Conservation (phyloP, 2,113 vertebrate species). For the Neogale vison region DNA sequence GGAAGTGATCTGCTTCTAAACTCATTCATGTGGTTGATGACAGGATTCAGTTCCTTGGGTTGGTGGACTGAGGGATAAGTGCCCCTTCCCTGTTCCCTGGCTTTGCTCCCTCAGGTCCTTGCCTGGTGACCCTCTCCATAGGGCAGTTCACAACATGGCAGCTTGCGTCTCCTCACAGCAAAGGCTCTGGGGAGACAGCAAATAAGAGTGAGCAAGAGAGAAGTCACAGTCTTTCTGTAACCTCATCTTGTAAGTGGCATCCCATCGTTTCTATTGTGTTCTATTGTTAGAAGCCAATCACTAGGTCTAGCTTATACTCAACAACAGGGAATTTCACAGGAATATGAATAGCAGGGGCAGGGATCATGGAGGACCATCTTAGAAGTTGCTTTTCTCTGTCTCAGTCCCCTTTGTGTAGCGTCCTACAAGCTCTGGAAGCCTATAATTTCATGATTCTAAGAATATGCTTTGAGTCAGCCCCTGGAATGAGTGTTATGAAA, state of each 20-base stretch:
- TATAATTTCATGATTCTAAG: not conserved
- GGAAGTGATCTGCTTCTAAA: not conserved
- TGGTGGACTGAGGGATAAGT: not conserved
- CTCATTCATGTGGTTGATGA: not conserved
- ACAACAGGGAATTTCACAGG: not conserved
- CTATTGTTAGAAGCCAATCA: not conserved
- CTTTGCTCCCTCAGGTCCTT: not conserved
- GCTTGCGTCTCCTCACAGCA: not conserved
- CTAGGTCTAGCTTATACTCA: not conserved
- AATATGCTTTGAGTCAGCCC: not conserved
- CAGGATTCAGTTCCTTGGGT: not conserved
- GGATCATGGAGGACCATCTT: not conserved
- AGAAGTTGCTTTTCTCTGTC: not conserved
- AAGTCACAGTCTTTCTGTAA: not conserved
- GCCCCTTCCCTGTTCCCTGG: not conserved
- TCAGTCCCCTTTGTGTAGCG: not conserved
- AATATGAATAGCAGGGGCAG: not conserved
- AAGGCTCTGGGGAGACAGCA: not conserved
- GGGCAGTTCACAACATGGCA: not conserved
- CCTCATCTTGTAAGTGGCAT: not conserved
- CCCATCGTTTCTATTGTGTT: not conserved
- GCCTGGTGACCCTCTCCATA: not conserved
- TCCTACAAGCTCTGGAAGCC: not conserved
- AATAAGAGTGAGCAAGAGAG: not conserved
- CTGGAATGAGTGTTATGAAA: not conserved